Evolutionary conservation across 2,113 vertebrate genomes (phyloP).

Genomic region (sheep (Ovis aries)): DNA sequence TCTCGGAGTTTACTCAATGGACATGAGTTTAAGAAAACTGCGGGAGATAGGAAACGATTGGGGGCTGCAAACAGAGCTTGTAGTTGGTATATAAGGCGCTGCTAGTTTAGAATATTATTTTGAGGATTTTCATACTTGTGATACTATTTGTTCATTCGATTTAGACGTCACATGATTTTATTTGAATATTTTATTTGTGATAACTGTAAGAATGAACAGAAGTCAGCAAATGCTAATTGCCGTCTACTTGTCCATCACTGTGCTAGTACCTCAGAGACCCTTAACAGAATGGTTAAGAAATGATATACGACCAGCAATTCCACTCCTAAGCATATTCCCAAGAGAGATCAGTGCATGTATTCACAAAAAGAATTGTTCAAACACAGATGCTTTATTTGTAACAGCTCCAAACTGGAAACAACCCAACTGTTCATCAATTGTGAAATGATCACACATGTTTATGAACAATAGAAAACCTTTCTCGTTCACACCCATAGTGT

Average conservation of each 20-base stretch:
- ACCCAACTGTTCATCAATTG: background rate
- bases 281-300: background rate
- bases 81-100: conserved; percentile 11
- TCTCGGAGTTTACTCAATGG: background rate
- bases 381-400: background rate
- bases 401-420: background rate
- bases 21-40: background rate
- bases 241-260: background rate
- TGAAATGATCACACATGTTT: background rate
- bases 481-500: background rate
- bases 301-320: background rate
- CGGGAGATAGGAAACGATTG: conserved; percentile 14
- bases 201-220: background rate
- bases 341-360: background rate
- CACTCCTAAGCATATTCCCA: background rate
- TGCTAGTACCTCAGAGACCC: background rate
- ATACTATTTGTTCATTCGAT: background rate
- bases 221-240: background rate
- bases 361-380: background rate
- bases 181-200: conserved; percentile 8
- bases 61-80: conserved; percentile 65
- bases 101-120: conserved; percentile 57
- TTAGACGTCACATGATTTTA: conserved; percentile 15
- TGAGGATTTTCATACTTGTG: conserved; percentile 27
- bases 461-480: background rate